Evolutionary conservation across 2,888 invertebrate genomes (phyloP), one percentile per base, ranked within the genome.

Genomic region (Ectobius pallidus): DNA sequence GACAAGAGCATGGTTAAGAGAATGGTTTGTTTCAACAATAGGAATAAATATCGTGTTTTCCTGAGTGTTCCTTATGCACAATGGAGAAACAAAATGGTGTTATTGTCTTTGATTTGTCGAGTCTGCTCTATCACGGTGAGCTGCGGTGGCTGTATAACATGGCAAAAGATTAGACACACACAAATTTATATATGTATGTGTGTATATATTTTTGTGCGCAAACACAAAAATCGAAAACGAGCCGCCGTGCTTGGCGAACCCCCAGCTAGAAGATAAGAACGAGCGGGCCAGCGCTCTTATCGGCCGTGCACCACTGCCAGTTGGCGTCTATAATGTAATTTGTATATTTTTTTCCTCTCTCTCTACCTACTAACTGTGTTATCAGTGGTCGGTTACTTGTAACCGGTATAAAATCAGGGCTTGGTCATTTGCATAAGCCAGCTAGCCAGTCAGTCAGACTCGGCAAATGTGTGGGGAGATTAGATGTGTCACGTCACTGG

Each of bases 321-420:
- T 73, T 67, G 62, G 71, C 73, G 75, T 75, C 75, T 75, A 75
- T 75, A 73, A 72, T 70, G 75, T 73, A 73, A 75, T 75, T 75
- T 75, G 75, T 75, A 73, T 71, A 72, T 75, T 75, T 75, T 65
- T 65, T 44, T 30, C n/a, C n/a, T n/a, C n/a, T n/a, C 44, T 65
- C 46, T 65, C 27, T 58, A 58, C 58, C 58, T 58, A 30, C n/a
- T 46, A 18, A 46, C 44, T 22, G 44, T 65, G 65, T 46, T 65
- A 65, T 65, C 63, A 52, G 52, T 25, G 16, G n/a, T 27, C 14
- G 30, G 42, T 42, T 63, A 63, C 65, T 65, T 65, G 44, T 65
- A 46, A 46, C 65, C 65, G 25, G 65, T 65, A 65, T 65, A 65
- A 65, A 63, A 63, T 63, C 63, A 63, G 63, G 42, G 16, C 34